These are phyloP conservation scores for Paradisaea rubra DNA, from an alignment of 2,113 vertebrate species.

Conservation along the genomic window DNA sequence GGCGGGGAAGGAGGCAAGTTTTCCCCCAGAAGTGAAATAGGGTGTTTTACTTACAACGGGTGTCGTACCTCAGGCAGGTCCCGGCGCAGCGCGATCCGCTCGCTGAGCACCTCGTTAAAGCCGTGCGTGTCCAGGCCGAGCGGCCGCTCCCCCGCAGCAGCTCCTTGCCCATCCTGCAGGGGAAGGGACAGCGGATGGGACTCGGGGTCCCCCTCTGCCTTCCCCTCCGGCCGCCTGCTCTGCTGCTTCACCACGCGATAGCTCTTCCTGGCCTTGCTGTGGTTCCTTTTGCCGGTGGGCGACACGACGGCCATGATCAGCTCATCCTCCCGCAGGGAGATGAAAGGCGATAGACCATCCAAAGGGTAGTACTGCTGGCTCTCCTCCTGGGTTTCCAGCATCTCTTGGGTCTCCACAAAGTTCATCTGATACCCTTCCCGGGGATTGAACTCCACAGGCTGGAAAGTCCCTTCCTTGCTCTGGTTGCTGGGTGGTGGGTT, in stretches of 20 bases:
- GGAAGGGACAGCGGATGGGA: conserved; percentile 28
- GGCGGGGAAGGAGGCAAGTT: background rate
- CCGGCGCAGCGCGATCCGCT: conserved; percentile 69
- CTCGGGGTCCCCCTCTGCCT: background rate
- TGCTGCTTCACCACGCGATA: conserved; percentile 74
- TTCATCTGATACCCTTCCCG: conserved; percentile 47
- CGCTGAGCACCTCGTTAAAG: conserved; percentile 71
- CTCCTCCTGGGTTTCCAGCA: conserved; percentile 76
- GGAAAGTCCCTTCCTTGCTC: conserved; percentile 25
- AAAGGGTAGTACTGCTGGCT: conserved; percentile 61
- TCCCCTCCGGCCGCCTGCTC: conserved; percentile 31
- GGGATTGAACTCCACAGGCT: conserved; percentile 17
- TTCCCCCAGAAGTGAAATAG: background rate
- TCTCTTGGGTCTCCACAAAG: conserved; percentile 69
- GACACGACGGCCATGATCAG: conserved; percentile 72
- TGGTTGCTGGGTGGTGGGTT: conserved; percentile 60
- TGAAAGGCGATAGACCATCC: conserved; percentile 70
- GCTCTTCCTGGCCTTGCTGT: conserved; percentile 65
- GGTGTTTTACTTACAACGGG: conserved; percentile 77
- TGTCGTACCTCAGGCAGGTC: conserved; percentile 79
- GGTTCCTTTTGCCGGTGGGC: conserved; percentile 60
- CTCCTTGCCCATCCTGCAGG: background rate
- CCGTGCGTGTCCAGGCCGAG: conserved; percentile 55
- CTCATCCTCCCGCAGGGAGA: conserved; percentile 82
- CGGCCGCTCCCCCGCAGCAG: background rate